Percentiles rank a stretch among this genome's conserved stretches.
Evolutionary conservation across 2,888 invertebrate species (phyloP).

Genomic region (Campoletis raptor): DNA sequence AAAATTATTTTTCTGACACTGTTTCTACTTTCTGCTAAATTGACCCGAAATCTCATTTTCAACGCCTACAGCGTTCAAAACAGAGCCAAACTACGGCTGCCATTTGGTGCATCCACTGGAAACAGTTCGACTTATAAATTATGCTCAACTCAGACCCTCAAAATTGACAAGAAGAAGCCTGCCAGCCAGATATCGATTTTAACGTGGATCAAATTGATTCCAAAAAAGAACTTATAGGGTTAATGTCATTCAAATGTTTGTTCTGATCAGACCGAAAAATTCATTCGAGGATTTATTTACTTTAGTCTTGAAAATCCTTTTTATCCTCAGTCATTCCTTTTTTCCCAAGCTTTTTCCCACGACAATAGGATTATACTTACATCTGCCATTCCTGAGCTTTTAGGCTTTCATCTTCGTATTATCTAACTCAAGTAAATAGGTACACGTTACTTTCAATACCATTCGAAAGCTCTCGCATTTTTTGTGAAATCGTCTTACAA

Average conservation of each 20-base stretch:
- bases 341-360: constrained; percentile 19
- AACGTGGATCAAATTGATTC: not conserved
- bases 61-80: not conserved
- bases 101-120: not conserved
- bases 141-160: not conserved
- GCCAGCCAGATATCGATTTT: not conserved
- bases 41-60: no score
- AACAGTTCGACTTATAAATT: no score
- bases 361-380: constrained; percentile 35
- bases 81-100: not conserved
- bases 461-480: constrained; percentile 14
- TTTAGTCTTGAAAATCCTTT: not conserved
- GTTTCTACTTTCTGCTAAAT: no score
- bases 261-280: not conserved
- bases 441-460: constrained; percentile 15
- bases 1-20: no score
- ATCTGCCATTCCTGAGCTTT: constrained; percentile 34
- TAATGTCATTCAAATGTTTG: not conserved
- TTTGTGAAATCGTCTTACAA: constrained; percentile 5
- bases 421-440: constrained; percentile 48
- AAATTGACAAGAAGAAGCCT: not conserved
- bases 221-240: not conserved
- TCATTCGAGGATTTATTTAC: not conserved
- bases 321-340: not conserved
- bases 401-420: constrained; percentile 23